A percentile compares a stretch with the other conserved stretches of the same genome.
Conservation (phyloP, 2,797 vertebrate genomes). For the Hippopotamyrus pictus region DNA sequence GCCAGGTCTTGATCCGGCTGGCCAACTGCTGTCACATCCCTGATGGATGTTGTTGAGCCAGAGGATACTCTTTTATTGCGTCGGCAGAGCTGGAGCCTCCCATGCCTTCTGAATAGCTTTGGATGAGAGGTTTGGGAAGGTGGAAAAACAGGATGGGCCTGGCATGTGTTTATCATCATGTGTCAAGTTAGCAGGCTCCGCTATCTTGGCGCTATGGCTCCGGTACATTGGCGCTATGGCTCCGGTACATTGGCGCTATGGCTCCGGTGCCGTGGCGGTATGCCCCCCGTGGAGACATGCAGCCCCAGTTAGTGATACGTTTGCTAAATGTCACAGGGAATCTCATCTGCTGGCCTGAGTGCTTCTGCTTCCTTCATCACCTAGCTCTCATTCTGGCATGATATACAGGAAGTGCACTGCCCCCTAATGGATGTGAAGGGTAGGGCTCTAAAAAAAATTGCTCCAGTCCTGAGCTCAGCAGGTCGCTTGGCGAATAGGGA, state of each 20-base stretch:
- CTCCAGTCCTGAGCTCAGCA: not conserved
- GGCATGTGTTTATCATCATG: not conserved
- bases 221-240: not conserved
- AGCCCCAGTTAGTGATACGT: not conserved
- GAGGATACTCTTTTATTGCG: not conserved
- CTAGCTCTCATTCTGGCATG: not conserved
- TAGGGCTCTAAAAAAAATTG: not conserved
- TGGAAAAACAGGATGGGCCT: not conserved
- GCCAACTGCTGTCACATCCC: not conserved
- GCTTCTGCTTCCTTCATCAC: not conserved
- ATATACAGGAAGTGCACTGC: not conserved
- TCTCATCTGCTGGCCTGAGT: not conserved
- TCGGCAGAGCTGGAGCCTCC: not conserved
- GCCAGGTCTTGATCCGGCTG: not conserved
- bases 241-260: not conserved
- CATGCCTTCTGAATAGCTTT: not conserved
- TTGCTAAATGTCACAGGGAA: not conserved
- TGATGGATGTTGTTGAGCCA: not conserved
- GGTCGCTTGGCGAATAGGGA: not conserved
- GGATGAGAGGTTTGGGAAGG: not conserved
- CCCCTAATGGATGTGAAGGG: not conserved
- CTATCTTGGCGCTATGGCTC: too few relatives aligned
- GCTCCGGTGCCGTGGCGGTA: not conserved
- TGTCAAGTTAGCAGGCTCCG: not conserved
- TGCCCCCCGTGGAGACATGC: not conserved